phyloP scores from a whole-genome alignment of 2,888 invertebrate species.

The Acanthosepion lycidas region DNA sequence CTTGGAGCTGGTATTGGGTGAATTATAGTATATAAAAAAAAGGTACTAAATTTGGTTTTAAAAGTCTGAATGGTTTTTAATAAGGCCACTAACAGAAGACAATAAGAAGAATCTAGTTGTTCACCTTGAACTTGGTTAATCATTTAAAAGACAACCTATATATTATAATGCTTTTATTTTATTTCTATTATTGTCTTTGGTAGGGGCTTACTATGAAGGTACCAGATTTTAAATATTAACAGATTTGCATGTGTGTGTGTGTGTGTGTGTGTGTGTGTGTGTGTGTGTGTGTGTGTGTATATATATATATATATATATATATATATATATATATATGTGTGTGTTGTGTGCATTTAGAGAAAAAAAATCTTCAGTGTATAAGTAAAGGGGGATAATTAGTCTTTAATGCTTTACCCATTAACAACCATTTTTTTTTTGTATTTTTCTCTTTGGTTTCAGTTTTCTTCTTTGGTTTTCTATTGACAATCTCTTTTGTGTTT shows the following conservation, averaged over 20 bases:
- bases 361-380: not conserved
- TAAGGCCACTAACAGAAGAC: not conserved
- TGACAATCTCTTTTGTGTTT: not conserved
- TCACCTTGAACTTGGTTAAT: not conserved
- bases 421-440: not conserved
- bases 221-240: not conserved
- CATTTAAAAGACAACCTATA: not conserved
- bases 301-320: too few relatives aligned
- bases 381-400: not conserved
- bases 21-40: too few relatives aligned
- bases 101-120: not conserved
- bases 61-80: not conserved
- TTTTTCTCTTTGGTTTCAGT: not conserved
- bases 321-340: too few relatives aligned
- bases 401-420: not conserved
- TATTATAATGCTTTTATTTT: not conserved
- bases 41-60: not conserved
- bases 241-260: too few relatives aligned
- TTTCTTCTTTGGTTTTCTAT: not conserved
- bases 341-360: not conserved
- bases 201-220: not conserved
- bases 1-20: too few relatives aligned
- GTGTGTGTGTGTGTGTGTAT: too few relatives aligned
- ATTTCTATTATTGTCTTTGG: not conserved
- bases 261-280: too few relatives aligned